Evolutionary conservation across 2,888 invertebrate genomes (phyloP).

Genomic region (Augiades crinisus): DNA sequence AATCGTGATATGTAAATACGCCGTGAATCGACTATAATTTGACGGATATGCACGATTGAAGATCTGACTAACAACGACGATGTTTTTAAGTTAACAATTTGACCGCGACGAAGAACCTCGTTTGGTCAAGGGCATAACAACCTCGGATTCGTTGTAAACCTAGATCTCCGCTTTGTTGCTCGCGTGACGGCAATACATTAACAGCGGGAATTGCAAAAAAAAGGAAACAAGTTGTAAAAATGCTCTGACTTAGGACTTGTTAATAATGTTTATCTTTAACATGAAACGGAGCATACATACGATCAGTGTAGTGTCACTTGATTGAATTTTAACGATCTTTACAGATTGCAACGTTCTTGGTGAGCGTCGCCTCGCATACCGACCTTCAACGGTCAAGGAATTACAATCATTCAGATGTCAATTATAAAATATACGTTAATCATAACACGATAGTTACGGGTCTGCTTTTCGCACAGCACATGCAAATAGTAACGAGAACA

Average conservation of each 20-base stretch:
- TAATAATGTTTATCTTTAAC: not conserved
- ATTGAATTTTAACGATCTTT: constrained; percentile 48
- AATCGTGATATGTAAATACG: constrained; percentile 17
- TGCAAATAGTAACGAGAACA: constrained; percentile 26
- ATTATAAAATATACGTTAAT: constrained; percentile 61
- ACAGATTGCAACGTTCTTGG: constrained; percentile 45
- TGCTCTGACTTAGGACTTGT: constrained; percentile 4
- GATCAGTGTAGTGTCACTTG: constrained; percentile 38
- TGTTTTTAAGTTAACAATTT: constrained; percentile 45
- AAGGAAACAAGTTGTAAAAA: constrained; percentile 6
- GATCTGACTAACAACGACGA: constrained; percentile 32
- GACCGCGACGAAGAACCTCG: constrained; percentile 55
- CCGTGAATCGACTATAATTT: constrained; percentile 28
- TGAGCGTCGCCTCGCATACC: constrained; percentile 64
- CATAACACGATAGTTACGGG: constrained; percentile 48
- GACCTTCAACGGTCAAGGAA: constrained; percentile 75
- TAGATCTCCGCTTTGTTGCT: constrained; percentile 44
- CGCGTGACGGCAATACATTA: constrained; percentile 48
- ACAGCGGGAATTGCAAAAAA: constrained; percentile 8
- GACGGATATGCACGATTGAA: constrained; percentile 37
- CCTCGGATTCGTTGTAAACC: constrained; percentile 55
- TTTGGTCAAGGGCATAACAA: constrained; percentile 64
- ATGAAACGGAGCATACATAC: not conserved
- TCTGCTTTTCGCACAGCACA: constrained; percentile 63
- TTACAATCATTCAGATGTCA: constrained; percentile 63